Conservation (phyloP, 2,888 invertebrate genomes). For the Meiosimyza decipiens region DNA sequence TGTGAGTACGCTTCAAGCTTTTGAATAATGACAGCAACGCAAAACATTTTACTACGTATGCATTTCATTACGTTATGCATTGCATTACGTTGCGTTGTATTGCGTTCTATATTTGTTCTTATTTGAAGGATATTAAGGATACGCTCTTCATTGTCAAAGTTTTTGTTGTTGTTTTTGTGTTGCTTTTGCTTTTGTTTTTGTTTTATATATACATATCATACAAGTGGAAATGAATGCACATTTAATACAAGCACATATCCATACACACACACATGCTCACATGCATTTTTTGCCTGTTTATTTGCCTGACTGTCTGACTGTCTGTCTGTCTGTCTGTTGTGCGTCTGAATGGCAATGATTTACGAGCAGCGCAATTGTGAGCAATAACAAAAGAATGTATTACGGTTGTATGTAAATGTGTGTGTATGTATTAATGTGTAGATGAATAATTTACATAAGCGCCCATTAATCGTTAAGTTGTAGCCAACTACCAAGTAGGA, state of each 20-base stretch:
- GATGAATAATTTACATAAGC: constrained; percentile 25
- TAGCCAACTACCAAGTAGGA: constrained; percentile 13
- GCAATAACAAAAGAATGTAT: constrained; percentile 26
- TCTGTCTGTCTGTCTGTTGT: constrained; percentile 20
- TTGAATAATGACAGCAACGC: constrained; percentile 17
- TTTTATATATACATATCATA: constrained; percentile 27
- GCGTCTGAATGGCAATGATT: constrained; percentile 18
- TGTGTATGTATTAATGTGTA: constrained; percentile 23
- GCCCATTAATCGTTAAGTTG: constrained; percentile 45
- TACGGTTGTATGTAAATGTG: background rate
- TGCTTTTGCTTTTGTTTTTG: constrained; percentile 27
- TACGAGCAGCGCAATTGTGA: constrained; percentile 21
- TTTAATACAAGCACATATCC: constrained; percentile 21
- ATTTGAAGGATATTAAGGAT: constrained; percentile 11
- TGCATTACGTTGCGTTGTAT: constrained; percentile 13
- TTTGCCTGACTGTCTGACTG: constrained; percentile 16
- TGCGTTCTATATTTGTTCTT: background rate
- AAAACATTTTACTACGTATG: constrained; percentile 30
- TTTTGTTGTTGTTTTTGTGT: constrained; percentile 30
- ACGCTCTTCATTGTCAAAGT: constrained; percentile 12
- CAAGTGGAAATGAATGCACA: constrained; percentile 34
- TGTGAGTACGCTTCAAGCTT: constrained; percentile 1
- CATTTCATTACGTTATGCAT: constrained; percentile 26
- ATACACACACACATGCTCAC: constrained; percentile 22
- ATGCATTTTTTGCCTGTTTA: constrained; percentile 20